Percentiles rank a stretch among this genome's conserved stretches.
Evolutionary conservation across 2,113 vertebrate genomes (phyloP).

Genomic region (Bungarus multicinctus): DNA sequence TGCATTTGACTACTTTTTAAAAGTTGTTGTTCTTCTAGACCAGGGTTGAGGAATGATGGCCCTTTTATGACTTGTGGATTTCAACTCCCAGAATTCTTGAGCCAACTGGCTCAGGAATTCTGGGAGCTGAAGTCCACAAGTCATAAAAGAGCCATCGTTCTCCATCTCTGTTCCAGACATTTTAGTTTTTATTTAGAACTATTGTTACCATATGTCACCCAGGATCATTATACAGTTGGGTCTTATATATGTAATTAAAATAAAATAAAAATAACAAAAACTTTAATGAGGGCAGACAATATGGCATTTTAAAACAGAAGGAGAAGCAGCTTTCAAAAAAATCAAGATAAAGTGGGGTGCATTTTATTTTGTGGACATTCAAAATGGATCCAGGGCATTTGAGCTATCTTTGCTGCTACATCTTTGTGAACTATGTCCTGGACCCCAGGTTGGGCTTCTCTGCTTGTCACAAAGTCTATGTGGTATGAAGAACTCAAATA

Average conservation of each 20-base stretch:
- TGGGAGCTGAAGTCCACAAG: neutral
- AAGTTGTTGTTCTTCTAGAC: neutral
- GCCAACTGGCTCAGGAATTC: neutral
- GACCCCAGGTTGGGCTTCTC: accelerated
- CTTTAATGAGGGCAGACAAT: neutral
- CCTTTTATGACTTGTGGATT: too few relatives aligned
- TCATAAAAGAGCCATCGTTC: neutral
- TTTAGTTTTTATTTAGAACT: neutral
- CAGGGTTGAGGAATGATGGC: neutral
- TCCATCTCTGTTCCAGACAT: neutral
- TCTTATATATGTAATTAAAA: neutral
- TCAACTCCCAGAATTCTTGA: too few relatives aligned
- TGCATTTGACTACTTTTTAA: neutral
- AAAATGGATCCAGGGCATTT: neutral
- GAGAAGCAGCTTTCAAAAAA: neutral
- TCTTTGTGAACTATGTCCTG: neutral
- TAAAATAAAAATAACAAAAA: neutral
- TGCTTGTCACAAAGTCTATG: neutral
- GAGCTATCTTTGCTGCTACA: neutral
- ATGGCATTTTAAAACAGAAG: neutral
- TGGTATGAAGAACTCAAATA: neutral
- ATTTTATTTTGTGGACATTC: neutral
- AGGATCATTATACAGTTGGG: neutral
- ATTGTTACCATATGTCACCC: neutral
- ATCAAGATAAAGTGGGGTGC: too few relatives aligned